A percentile compares a stretch with the other conserved stretches of the same genome.
phyloP scores from a whole-genome alignment of 2,888 invertebrate genomes.

The Baccha elongata region DNA sequence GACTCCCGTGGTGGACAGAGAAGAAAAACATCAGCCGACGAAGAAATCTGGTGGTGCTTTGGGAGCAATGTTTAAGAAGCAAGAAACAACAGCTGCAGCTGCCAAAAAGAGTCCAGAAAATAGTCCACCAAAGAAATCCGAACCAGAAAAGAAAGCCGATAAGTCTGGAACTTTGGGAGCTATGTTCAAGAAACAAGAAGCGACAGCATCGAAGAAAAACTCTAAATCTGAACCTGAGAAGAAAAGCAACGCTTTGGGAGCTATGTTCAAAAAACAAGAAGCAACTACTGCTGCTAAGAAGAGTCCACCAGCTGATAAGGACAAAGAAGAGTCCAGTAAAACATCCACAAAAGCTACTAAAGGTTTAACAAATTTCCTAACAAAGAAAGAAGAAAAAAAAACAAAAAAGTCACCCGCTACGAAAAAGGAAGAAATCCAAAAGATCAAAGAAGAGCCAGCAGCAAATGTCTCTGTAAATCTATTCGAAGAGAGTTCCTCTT shows the following conservation, averaged over 20 bases:
- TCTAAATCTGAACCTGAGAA: conserved; percentile 21
- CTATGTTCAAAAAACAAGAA: conserved; percentile 59
- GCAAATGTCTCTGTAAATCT: conserved; percentile 78
- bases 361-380: conserved; percentile 76
- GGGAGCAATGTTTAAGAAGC: conserved; percentile 55
- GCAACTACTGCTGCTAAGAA: conserved; percentile 41
- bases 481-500: conserved; percentile 77
- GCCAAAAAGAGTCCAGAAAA: conserved; percentile 42
- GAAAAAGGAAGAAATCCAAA: conserved; percentile 64
- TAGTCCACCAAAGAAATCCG: conserved; percentile 36
- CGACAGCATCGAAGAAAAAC: conserved; percentile 39
- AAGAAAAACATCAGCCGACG: conserved; percentile 22
- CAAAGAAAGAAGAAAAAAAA: conserved; percentile 65
- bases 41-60: conserved; percentile 42
- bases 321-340: conserved; percentile 57
- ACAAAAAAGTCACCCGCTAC: conserved; percentile 68
- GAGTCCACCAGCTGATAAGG: conserved; percentile 10
- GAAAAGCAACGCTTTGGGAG: conserved; percentile 29
- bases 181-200: conserved; percentile 29
- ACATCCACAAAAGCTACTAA: conserved; percentile 54
- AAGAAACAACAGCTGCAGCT: conserved; percentile 44
- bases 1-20: neutral
- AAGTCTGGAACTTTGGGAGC: conserved; percentile 10
- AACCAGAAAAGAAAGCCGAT: conserved; percentile 9
- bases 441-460: conserved; percentile 46